These are phyloP conservation scores for Clanis bilineata DNA, from an alignment of 2,888 invertebrate genomes.

Conservation along the genomic window DNA sequence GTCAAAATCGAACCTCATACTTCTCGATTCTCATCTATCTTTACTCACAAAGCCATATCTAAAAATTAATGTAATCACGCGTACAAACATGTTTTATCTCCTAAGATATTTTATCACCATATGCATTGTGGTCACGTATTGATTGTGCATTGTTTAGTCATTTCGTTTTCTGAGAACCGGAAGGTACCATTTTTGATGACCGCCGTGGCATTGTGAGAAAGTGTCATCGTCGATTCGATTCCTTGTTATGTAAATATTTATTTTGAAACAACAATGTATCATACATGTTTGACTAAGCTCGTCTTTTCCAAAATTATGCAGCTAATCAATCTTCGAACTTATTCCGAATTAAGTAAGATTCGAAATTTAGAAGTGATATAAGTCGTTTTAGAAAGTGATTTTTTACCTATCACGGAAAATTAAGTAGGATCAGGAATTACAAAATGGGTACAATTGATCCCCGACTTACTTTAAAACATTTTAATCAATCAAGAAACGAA, in stretches of 20 bases:
- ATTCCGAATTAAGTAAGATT: too few species aligned
- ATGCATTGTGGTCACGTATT: neutral
- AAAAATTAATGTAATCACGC: neutral
- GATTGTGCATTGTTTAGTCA: conserved; percentile 8
- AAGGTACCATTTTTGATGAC: neutral
- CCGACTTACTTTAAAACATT: too few species aligned
- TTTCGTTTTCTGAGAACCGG: neutral
- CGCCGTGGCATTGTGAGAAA: neutral
- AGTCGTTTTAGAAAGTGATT: too few species aligned
- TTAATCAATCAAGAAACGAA: neutral
- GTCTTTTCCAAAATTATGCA: too few species aligned
- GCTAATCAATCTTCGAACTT: too few species aligned
- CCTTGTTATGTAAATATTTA: neutral
- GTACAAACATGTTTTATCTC: neutral
- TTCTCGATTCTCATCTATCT: neutral
- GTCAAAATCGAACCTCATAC: neutral
- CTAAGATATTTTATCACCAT: neutral
- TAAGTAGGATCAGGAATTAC: too few species aligned
- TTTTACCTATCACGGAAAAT: too few species aligned
- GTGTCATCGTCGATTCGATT: neutral
- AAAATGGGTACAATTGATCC: too few species aligned
- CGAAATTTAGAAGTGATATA: too few species aligned
- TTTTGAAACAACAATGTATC: neutral
- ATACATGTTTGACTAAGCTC: too few species aligned
- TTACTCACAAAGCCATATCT: neutral